Conservation (phyloP, 2,797 vertebrate species). For the Mormyrops attenuatus region DNA sequence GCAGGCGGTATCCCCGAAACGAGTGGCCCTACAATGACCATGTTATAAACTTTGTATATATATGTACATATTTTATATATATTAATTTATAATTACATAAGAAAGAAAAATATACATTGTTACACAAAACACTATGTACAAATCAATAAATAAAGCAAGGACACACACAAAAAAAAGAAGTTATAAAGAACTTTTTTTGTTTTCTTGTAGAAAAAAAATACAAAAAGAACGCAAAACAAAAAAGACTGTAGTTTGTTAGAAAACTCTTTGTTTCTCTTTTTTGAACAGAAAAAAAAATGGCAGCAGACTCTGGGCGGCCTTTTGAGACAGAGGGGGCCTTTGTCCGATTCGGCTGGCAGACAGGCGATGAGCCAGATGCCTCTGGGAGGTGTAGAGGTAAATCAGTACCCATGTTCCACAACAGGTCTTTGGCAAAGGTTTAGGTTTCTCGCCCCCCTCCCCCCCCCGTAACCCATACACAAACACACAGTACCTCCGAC, state of each 20-base stretch:
- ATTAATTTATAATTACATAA: constrained; percentile 50
- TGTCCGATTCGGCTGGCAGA: constrained; percentile 32
- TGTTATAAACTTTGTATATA: constrained; percentile 47
- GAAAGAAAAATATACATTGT: constrained; percentile 50
- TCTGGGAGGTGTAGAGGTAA: constrained; percentile 13
- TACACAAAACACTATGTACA: constrained; percentile 51
- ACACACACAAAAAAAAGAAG: constrained; percentile 24
- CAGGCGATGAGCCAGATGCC: not conserved
- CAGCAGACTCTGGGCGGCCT: constrained; percentile 29
- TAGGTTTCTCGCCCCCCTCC: not conserved
- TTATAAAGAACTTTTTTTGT: constrained; percentile 40
- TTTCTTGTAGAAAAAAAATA: constrained; percentile 33
- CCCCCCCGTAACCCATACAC: not conserved
- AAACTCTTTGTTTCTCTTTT: constrained; percentile 26
- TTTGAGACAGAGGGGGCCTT: constrained; percentile 7
- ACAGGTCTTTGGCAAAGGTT: constrained; percentile 40
- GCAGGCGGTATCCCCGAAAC: constrained; percentile 25
- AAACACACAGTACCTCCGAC: not conserved
- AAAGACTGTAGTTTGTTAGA: constrained; percentile 35
- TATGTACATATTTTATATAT: constrained; percentile 49
- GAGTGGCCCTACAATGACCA: constrained; percentile 35
- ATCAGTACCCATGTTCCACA: constrained; percentile 21
- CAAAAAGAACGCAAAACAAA: constrained; percentile 47
- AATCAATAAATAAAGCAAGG: constrained; percentile 46
- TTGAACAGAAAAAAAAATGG: constrained; percentile 38